Percentiles rank a stretch among this genome's conserved stretches.
Conservation (phyloP, 2,797 vertebrate species). For the Podargus strigoides region DNA sequence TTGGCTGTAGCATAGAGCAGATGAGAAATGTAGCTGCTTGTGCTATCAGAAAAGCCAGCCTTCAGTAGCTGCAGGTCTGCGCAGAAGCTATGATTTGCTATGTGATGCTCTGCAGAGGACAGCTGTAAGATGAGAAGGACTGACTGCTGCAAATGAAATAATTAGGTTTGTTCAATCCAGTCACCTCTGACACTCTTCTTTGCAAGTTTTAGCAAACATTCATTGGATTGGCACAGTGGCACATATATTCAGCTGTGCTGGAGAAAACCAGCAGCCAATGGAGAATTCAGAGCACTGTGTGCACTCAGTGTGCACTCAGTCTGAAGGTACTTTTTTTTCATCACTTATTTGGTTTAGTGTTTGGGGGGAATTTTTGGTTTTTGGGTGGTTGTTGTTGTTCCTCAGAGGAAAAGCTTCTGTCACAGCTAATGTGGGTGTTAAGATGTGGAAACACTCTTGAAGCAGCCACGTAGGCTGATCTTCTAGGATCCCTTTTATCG, state of each 20-base stretch:
- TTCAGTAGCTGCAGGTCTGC: background rate
- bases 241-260: background rate
- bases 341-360: background rate
- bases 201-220: conserved; percentile 3
- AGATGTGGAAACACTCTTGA: background rate
- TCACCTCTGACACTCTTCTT: background rate
- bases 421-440: background rate
- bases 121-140: conserved; percentile 4
- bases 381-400: background rate
- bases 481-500: background rate
- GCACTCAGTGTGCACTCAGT: background rate
- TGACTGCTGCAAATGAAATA: background rate
- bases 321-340: background rate
- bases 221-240: background rate
- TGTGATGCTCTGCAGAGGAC: background rate
- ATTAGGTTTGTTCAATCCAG: background rate
- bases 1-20: background rate
- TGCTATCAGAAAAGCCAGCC: background rate
- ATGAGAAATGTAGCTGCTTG: background rate
- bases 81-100: background rate
- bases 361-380: background rate
- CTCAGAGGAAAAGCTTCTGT: background rate
- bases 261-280: background rate
- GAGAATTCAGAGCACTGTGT: background rate
- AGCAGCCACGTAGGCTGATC: background rate